Evolutionary conservation across 2,113 vertebrate species (phyloP).

Genomic region (Euleptes europaea): DNA sequence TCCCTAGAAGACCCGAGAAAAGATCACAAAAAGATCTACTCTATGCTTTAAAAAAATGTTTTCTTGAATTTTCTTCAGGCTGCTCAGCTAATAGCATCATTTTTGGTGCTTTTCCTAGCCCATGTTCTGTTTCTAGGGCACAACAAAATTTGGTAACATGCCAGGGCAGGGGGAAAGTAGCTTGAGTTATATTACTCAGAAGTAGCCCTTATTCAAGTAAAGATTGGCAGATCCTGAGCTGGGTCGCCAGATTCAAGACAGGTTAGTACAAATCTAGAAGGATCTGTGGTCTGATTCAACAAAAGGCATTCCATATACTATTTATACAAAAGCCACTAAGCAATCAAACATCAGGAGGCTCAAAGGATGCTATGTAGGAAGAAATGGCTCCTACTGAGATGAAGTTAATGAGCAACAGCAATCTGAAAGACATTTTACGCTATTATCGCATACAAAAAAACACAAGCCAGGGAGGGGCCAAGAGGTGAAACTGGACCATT

Average conservation of each 20-base stretch:
- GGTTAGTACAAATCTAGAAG: not conserved
- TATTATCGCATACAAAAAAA: not conserved
- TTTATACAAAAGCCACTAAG: not conserved
- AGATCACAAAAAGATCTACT: no score
- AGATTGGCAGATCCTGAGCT: not conserved
- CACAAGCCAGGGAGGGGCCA: not conserved
- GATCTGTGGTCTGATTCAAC: not conserved
- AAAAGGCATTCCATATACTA: no score
- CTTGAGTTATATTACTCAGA: no score
- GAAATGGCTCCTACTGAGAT: not conserved
- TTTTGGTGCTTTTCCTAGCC: no score
- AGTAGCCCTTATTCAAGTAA: no score
- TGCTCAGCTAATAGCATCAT: no score
- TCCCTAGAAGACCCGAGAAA: no score
- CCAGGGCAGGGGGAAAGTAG: no score
- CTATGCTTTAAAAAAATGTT: no score
- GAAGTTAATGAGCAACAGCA: not conserved
- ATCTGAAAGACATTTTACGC: not conserved
- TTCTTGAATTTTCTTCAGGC: no score
- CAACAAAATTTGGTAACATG: no score
- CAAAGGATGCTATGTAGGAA: not conserved
- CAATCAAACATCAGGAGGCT: not conserved
- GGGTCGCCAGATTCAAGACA: not conserved
- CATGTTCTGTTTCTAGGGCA: no score
- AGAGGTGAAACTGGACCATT: not conserved